Evolutionary conservation across 2,113 vertebrate species (phyloP).

Genomic region (Hydropotes inermis): DNA sequence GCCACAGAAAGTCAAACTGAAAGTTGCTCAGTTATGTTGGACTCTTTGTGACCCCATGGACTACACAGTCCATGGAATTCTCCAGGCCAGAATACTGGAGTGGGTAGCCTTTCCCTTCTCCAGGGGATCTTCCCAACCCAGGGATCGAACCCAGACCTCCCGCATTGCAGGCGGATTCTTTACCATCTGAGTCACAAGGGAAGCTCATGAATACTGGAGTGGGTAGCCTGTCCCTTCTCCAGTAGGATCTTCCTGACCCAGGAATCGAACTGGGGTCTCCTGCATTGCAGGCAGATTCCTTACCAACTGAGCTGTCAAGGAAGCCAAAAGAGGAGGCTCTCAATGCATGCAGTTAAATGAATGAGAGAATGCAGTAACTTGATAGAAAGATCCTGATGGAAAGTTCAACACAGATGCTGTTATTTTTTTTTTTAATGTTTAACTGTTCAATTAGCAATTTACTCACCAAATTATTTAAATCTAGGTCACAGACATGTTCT

Average conservation of each 20-base stretch:
- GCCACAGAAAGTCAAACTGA: neutral
- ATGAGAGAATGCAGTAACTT: neutral
- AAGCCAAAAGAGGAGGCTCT: neutral
- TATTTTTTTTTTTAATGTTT: neutral
- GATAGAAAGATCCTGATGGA: neutral
- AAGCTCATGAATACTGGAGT: neutral
- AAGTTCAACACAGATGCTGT: neutral
- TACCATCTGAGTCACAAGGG: neutral
- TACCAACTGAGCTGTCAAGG: neutral
- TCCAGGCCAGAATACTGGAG: neutral
- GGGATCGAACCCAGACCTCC: neutral
- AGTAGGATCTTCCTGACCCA: neutral
- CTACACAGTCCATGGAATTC: neutral
- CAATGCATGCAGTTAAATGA: neutral
- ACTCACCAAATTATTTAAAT: neutral
- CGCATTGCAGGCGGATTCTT: neutral
- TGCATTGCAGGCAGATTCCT: neutral
- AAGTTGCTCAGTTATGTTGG: fast-evolving
- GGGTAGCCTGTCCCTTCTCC: neutral
- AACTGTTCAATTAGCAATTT: neutral
- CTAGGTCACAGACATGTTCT: neutral
- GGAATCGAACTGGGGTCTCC: neutral
- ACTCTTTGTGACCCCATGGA: neutral
- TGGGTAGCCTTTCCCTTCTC: neutral
- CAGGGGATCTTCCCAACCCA: neutral